Evolutionary conservation across 2,888 invertebrate genomes (phyloP), one percentile per base, ranked within the genome.

Genomic region (Drosophila peninsularis): DNA sequence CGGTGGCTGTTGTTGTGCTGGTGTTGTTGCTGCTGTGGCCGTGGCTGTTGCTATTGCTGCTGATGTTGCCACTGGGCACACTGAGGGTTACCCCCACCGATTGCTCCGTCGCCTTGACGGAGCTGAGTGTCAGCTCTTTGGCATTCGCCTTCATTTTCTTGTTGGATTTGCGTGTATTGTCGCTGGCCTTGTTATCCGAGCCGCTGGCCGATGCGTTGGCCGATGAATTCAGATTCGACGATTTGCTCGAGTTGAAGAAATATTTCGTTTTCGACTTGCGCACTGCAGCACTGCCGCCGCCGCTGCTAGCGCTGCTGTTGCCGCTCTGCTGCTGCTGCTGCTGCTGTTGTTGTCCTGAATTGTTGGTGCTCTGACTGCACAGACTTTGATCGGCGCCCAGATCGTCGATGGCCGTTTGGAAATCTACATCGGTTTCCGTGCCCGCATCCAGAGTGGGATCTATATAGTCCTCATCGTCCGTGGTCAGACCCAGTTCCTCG

Each of bases 401-500:
- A 63, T 90, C 90, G 34, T 90, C 90, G 60, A 85, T 65, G 50
- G 81, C 88, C 17, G 90, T 80, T 34, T 78, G 80, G 60, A 90
- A 89, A 36, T 91, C 91, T 10, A 64, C 65, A 62, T 90, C 90
- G 11, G 77, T 77, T 63, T 87, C 90, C 24, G 55, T 75, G 30
- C 82, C 87, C 21, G 75, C 70, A 30, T 78, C 75, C 55, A 73
- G 53, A n/a, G 79, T 88, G 21, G 96, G 95, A 74, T 95, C 94
- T 76, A 95, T 94, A 90, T 96, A 96, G 88, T 96, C 96, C 93
- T 98, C 98, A 93, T 98, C 98, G 92, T 98, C 97, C 57, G 97
- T 97, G 50, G 97, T 97, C 91, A 98, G 94, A 47, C 98, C 98
- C 80, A 98, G 93, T 93, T 98, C 98, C 90, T 97, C 97, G 56